phyloP scores from a whole-genome alignment of 64 coral and sea anemone genomes.

The Stylophora pistillata region DNA sequence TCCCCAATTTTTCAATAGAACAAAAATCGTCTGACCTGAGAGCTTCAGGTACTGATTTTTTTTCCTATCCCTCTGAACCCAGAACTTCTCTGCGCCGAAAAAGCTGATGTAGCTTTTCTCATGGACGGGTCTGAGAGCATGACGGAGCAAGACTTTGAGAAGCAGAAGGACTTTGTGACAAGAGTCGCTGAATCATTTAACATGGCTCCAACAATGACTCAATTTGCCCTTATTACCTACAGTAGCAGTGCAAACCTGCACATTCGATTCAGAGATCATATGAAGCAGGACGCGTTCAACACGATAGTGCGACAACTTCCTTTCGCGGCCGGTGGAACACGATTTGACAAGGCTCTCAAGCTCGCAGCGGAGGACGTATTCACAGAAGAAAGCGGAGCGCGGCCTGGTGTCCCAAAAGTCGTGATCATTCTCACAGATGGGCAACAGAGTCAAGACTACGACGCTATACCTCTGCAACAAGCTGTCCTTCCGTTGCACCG shows the following conservation, averaged over 20 bases:
- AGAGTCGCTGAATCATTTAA: conserved; percentile 64
- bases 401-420: conserved; percentile 49
- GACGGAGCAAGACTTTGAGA: conserved; percentile 44
- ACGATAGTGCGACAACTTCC: conserved; percentile 52
- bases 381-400: conserved; percentile 11
- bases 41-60: background rate
- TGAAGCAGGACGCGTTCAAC: conserved; percentile 42
- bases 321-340: conserved; percentile 52
- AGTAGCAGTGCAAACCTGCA: conserved; percentile 62
- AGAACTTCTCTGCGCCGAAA: conserved; percentile 51
- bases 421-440: conserved; percentile 87
- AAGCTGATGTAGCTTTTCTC: conserved; percentile 72
- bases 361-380: conserved; percentile 74
- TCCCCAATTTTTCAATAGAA: too few species aligned
- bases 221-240: conserved; percentile 72
- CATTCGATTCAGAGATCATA: conserved; percentile 58
- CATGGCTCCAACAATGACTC: conserved; percentile 48
- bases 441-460: conserved; percentile 69
- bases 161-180: conserved; percentile 58
- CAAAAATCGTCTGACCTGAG: too few species aligned
- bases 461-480: conserved; percentile 55
- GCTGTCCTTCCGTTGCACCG: conserved; percentile 63
- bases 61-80: background rate
- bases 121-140: conserved; percentile 93
- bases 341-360: conserved; percentile 79